phyloP scores from a whole-genome alignment of 2,113 vertebrate genomes.

The Mus pahari region DNA sequence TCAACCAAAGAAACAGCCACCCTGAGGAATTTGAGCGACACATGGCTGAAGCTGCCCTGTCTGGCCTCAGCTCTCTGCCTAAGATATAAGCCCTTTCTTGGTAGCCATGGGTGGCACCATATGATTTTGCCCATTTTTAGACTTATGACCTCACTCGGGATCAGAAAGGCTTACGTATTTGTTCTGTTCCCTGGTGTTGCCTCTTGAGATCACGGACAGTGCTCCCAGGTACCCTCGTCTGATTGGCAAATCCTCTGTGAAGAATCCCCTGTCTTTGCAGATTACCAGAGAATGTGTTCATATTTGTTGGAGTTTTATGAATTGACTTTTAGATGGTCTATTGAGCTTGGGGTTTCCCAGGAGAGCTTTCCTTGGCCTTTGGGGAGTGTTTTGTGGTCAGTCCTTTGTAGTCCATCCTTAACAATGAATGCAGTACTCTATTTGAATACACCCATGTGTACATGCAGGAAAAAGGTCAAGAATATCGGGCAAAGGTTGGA shows the following conservation, averaged over 20 bases:
- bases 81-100: not conserved
- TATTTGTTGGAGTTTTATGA: not conserved
- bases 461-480: not conserved
- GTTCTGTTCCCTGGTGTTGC: not conserved
- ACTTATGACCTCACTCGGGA: not conserved
- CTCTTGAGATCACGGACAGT: not conserved
- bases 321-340: not conserved
- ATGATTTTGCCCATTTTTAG: not conserved
- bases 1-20: constrained; percentile 38
- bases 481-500: not conserved
- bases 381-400: not conserved
- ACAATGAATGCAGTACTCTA: not conserved
- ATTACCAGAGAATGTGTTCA: not conserved
- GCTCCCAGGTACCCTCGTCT: not conserved
- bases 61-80: not conserved
- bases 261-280: too few relatives aligned
- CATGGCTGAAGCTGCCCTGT: not conserved
- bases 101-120: not conserved
- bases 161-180: not conserved
- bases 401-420: not conserved
- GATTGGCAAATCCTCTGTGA: not conserved
- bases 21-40: constrained; percentile 2
- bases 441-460: not conserved
- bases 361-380: not conserved
- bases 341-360: not conserved